Base-by-base conservation (phyloP, 30 jellyfish, hydroid and myxozoan genomes). In the Aurelia coerulea region DNA sequence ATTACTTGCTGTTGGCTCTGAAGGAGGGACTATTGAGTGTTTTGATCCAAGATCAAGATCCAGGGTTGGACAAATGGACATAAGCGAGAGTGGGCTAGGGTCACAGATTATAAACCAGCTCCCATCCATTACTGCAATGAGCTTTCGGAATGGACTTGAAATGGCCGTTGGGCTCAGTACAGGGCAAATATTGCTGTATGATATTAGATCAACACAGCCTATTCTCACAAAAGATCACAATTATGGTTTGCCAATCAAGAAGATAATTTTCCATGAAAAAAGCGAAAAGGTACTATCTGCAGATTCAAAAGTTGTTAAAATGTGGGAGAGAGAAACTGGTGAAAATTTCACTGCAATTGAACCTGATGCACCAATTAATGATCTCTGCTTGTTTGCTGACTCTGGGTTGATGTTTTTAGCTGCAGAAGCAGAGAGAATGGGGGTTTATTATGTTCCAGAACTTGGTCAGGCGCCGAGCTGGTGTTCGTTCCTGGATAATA, bases 391-490 rank as follows among this genome's bases (percentile, higher is more conserved):
- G 19, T 96, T 60, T 74, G 88, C 93, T 17, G 84, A 90, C 16
- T 92, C 99, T 7, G 99, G 99, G 4, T 73, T 96, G 90, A 71
- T 96, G 46, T 93, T 96, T 58, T 70, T 77, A 10, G 99, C 99
- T 15, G 88, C 91, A 60, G 99, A 96, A 79, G 93, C 98, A 2
- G 92, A 93, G 42, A 89, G 96, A 68, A 91, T 85, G 88, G 95
- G 96, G 7, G 91, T 91, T 9, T 96, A 86, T 86, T 96, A 91
- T 81, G 84, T 96, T 17, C 99, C 99, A 46, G 97, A 90, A 62
- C 90, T 96, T 49, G 99, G 98, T 10, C 91, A 78, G 49, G 99
- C 99, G 53, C 99, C 99, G 33, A 52, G 65, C n/a, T 96, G 99
- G 99, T 96, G 99, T 78, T 84, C 99, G 5, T 96, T 92, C 83